phyloP scores from a whole-genome alignment of 2,113 vertebrate species.

The Catharus bicknelli region DNA sequence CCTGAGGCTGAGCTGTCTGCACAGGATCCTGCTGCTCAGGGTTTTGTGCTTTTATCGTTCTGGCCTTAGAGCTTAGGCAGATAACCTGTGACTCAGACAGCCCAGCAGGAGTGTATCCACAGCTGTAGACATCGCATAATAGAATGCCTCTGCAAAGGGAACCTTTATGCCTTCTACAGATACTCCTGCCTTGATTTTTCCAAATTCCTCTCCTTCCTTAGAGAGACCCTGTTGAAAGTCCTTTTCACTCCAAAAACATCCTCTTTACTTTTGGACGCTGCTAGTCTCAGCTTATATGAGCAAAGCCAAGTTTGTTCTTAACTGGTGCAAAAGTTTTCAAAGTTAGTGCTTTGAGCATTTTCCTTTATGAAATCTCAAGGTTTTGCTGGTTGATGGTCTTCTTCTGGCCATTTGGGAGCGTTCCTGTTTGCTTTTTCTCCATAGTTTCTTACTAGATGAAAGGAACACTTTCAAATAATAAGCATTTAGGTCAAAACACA shows the following conservation, averaged over 20 bases:
- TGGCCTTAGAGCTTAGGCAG: not conserved
- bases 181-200: not conserved
- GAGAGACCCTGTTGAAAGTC: not conserved
- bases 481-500: not conserved
- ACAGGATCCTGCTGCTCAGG: not conserved
- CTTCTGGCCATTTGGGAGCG: not conserved
- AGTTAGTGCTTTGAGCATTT: not conserved
- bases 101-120: not conserved
- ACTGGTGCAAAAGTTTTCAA: not conserved
- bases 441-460: not conserved
- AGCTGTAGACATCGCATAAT: slow-evolving; percentile 1
- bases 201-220: not conserved
- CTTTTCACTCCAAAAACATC: not conserved
- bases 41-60: rapidly evolving
- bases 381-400: not conserved
- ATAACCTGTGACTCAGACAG: not conserved
- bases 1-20: not conserved
- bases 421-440: not conserved
- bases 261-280: not conserved
- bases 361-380: not conserved
- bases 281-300: not conserved
- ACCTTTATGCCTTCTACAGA: not conserved
- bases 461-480: not conserved
- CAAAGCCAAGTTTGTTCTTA: not conserved
- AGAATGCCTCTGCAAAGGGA: not conserved